Base-by-base conservation (phyloP, 2,113 vertebrate species). In the Pardalotus punctatus region DNA sequence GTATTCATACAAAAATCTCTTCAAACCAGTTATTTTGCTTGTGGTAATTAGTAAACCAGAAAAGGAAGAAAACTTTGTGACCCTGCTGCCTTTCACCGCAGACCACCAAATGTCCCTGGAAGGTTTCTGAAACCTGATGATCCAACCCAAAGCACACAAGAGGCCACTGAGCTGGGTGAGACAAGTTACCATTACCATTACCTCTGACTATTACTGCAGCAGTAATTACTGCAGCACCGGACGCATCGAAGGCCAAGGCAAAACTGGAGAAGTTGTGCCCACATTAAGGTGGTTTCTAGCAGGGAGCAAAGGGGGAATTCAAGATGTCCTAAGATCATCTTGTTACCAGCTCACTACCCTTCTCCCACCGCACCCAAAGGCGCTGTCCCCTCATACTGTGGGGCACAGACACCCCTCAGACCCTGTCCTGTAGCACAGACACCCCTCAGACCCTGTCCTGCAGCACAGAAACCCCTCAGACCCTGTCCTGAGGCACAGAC, bases 1-100 rank as follows among this genome's bases (percentile, higher is more conserved):
- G 42, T 67, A 31, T 84, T 84, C 53, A 77, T 36, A 74, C 47
- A 93, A 93, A 94, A 94, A 67, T 64, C 57, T 64, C 61, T 81
- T 78, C 48, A 74, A 86, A 78, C 11, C 47, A 86, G 36, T 6
- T 76, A 56, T 92, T 96, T 90, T 69, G 17, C 31, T 80, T 61
- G 57, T 0, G 2, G 50, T 40, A 66, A 81, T 85, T 60, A 80
- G 60, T 33, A 82, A 95, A 86, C n/a, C 35, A 90, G 76, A 51
- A 73, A 73, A 71, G 66, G 77, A 69, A 81, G 71, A 60, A 71
- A 84, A 72, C 56, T 81, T 89, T 79, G 43, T 90, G 71, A 76
- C 86, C 67, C n/a, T 38, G 9, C 33, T 73, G 74, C 36, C 45
- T 88, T 82, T 64, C 0, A 1, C 76, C 71, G 58, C 62, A 73